Base-by-base conservation (phyloP, 1,140 invertebrate species). In the Drosophila willistoni region DNA sequence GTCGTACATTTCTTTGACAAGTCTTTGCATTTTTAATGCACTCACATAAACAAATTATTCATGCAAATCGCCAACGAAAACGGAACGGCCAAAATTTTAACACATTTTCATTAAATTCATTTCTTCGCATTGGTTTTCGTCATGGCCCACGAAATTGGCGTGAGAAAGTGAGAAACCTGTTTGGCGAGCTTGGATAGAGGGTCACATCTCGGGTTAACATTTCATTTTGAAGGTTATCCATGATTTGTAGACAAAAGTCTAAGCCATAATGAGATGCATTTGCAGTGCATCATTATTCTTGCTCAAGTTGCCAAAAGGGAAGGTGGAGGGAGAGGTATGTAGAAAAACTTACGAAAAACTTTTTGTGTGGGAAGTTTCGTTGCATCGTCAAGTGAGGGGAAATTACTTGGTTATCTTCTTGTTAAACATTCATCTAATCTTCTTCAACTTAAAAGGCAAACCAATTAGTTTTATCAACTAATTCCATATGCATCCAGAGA, bases 131-230 rank as follows among this genome's bases (percentile, higher is more conserved):
- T 44, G 7, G 39, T 47, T 63, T 78, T 56, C 71, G 76, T 86
- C 83, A 86, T 68, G 79, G 75, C 63, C 29, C 61, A 63, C 42
- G 77, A 74, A 85, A 86, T 82, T 86, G 81, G 79, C 85, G 85
- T 90, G 85, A 90, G 85, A 90, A 90, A 90, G 85, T 82, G 25
- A 25, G 69, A 79, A 90, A 90, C 85, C 85, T 33, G 81, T 90
- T 90, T 41, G 41, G 25, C 29, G n/a, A 33, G 10, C 9, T 25
- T 25, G 19, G 22, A 25, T 25, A 0, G 22, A 25, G 22, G 22
- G 22, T 25, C 22, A 25, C 22, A 25, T 25, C 3, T 25, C 22
- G 77, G 60, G 51, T 25, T 61, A 70, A 44, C 54, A 59, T 69
- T 68, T 77, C 56, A 63, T 64, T 56, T 60, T 22, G 42, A 71